Conservation (phyloP, 30 jellyfish, hydroid and myxozoan genomes). For the Aurelia aurita region DNA sequence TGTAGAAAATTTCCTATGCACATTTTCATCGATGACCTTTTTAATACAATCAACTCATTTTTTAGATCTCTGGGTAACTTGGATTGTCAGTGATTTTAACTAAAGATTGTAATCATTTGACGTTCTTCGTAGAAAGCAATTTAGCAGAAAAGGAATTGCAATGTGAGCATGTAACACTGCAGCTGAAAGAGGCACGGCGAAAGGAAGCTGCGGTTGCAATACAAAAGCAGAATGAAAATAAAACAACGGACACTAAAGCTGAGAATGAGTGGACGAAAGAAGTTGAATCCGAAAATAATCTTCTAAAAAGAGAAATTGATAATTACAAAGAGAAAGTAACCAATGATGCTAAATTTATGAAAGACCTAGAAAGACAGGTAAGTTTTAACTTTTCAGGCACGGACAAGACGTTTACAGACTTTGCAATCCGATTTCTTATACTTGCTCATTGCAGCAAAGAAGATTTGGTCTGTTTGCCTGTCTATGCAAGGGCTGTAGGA, state of each 20-base stretch:
- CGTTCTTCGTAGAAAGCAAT: background rate
- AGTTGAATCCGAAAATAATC: constrained; percentile 40
- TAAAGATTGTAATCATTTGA: too few species aligned
- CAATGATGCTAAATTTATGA: constrained; percentile 11
- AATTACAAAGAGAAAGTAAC: constrained; percentile 28
- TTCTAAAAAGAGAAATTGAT: constrained; percentile 17
- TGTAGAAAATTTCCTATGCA: too few species aligned
- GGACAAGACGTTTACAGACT: too few species aligned
- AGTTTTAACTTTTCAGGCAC: too few species aligned
- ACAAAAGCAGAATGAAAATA: background rate
- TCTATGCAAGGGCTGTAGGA: too few species aligned
- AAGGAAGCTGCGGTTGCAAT: background rate
- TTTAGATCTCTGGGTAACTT: too few species aligned
- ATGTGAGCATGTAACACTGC: background rate
- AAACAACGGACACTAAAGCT: background rate
- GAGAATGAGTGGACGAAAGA: background rate
- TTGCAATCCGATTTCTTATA: too few species aligned
- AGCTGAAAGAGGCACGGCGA: background rate
- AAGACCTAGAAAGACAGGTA: constrained; percentile 79
- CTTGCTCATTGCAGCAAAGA: too few species aligned
- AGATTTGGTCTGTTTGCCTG: too few species aligned
- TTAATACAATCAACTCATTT: too few species aligned
- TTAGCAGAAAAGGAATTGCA: constrained; percentile 4
- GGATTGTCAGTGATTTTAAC: too few species aligned
- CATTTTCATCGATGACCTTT: too few species aligned